Base-by-base conservation (phyloP, 2,888 invertebrate genomes). In the Odiellus spinosus region DNA sequence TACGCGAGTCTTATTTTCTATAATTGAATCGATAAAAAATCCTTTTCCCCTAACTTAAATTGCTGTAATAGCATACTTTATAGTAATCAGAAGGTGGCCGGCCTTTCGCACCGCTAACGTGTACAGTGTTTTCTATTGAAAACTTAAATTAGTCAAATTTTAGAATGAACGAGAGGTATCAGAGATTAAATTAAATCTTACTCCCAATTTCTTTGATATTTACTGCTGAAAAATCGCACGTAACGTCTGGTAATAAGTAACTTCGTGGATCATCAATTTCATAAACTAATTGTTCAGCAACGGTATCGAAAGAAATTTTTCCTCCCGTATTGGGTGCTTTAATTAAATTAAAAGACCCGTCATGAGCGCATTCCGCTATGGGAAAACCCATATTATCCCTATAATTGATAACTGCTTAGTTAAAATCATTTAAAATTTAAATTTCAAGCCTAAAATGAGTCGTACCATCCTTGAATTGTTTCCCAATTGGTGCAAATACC, bases 401-500 rank as follows among this genome's bases (percentile, higher is more conserved):
- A 49, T 14, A 55, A 55, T n/a, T n/a, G n/a, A n/a, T n/a, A n/a
- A n/a, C n/a, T n/a, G n/a, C n/a, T n/a, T n/a, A n/a, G n/a, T n/a
- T n/a, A n/a, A n/a, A n/a, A 34, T 34, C 34, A 12, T n/a, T 34
- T n/a, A 34, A n/a, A 34, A 34, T 12, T 12, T 1, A 34, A 34
- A n/a, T 12, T n/a, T 12, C n/a, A n/a, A n/a, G 11, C 34, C 11
- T 12, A 34, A 34, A 34, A n/a, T 20, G n/a, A 26, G 35, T 12
- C 45, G 19, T 60, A 68, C 69, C 68, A 70, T 50, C 65, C 63
- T 21, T 59, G 56, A 2, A 71, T 64, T 43, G 53, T 50, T 33
- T 68, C 60, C 70, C 70, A 71, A 55, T 71, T 70, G 38, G 71
- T 71, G 55, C 66, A 69, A 33, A 69, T 64, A 4, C 71, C 71